Conservation (phyloP, 2,113 vertebrate species). For the Malaclemys terrapin region DNA sequence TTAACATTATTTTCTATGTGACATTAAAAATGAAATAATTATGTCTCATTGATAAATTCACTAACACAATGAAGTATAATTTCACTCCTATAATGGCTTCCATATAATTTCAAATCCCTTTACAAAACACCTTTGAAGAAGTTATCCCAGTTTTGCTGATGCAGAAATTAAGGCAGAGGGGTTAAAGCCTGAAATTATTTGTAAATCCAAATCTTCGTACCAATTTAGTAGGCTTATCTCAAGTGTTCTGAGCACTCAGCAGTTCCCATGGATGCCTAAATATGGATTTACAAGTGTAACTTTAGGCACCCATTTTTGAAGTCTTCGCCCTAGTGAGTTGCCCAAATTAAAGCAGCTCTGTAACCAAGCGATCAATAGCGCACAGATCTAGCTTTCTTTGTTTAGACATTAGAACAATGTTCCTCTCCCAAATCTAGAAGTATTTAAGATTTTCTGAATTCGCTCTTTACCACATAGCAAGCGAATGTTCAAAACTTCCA, state of each 20-base stretch:
- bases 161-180: neutral
- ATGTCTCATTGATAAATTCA: too few relatives aligned
- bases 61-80: neutral
- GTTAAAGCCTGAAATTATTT: neutral
- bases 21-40: neutral
- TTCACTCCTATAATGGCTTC: neutral
- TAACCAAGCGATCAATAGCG: neutral
- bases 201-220: neutral
- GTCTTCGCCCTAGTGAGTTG: neutral
- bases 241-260: neutral
- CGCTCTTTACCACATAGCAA: neutral
- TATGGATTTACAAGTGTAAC: neutral
- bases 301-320: neutral
- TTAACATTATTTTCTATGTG: neutral
- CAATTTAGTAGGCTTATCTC: neutral
- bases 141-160: neutral
- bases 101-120: neutral
- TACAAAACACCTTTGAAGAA: neutral
- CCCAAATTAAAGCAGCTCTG: neutral
- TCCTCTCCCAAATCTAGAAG: neutral
- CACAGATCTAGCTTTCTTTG: neutral
- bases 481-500: rapidly evolving
- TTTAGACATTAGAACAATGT: neutral
- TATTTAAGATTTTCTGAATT: neutral
- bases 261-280: neutral